phyloP scores from a whole-genome alignment of 1,140 invertebrate species.

The Babylonia areolata region DNA sequence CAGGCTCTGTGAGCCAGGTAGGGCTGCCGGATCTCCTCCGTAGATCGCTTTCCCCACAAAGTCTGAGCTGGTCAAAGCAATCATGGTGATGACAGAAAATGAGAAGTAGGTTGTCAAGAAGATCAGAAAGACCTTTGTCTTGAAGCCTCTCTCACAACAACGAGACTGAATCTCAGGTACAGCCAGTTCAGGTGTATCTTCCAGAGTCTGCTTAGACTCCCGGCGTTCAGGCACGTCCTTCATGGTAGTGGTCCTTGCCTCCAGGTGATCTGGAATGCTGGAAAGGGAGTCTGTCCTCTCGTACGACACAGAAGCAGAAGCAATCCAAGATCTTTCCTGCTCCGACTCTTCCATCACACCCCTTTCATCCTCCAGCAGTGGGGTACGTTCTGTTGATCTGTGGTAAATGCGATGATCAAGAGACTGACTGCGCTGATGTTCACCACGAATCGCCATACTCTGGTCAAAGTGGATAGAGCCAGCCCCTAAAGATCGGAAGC shows the following conservation, averaged over 20 bases:
- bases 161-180: background rate
- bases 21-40: background rate
- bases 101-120: background rate
- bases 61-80: conserved; percentile 26
- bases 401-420: background rate
- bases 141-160: background rate
- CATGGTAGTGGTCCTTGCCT: too few species aligned
- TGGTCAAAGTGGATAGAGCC: background rate
- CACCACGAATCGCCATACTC: background rate
- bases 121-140: background rate
- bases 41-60: conserved; percentile 30
- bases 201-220: background rate
- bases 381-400: background rate
- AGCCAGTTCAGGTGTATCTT: background rate
- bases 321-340: background rate
- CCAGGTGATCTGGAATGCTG: too few species aligned
- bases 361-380: background rate
- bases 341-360: background rate
- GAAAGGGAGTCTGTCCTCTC: too few species aligned
- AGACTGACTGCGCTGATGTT: background rate
- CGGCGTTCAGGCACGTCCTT: background rate
- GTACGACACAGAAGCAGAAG: too few species aligned
- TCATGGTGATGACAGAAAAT: background rate
- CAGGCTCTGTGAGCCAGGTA: background rate
- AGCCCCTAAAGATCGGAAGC: background rate